phyloP scores from a whole-genome alignment of 2,113 vertebrate genomes.

The Nestor notabilis region DNA sequence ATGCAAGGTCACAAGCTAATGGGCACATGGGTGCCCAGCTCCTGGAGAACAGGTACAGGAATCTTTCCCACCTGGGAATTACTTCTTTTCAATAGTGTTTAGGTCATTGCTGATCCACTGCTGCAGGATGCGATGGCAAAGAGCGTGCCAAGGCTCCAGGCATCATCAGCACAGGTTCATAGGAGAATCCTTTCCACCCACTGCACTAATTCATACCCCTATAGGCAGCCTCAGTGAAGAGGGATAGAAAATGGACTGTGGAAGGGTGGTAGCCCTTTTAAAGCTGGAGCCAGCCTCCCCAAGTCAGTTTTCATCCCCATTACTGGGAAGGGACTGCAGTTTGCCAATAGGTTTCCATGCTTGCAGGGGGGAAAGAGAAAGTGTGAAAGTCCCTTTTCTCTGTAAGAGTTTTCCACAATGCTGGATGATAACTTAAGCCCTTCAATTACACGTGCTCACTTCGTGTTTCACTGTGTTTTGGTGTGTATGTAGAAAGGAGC shows the following conservation, averaged over 20 bases:
- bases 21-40: neutral
- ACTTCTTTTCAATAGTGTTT: neutral
- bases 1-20: rapidly evolving
- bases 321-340: neutral
- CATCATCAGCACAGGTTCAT: rapidly evolving
- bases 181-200: neutral
- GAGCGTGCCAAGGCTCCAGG: neutral
- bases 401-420: neutral
- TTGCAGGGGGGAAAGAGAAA: neutral
- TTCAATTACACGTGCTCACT: rapidly evolving
- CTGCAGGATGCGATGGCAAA: neutral
- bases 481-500: rapidly evolving
- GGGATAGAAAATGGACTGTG: rapidly evolving
- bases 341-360: neutral
- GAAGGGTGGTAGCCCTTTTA: too few species aligned
- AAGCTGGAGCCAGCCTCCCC: neutral
- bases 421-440: neutral
- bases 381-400: neutral
- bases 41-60: neutral
- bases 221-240: neutral
- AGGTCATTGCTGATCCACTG: neutral
- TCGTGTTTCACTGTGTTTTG: neutral
- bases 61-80: neutral
- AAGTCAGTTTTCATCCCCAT: neutral
- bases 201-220: neutral